Percentiles rank a stretch among this genome's conserved stretches.
Conservation (phyloP, 2,113 vertebrate species). For the Loxodonta africana region DNA sequence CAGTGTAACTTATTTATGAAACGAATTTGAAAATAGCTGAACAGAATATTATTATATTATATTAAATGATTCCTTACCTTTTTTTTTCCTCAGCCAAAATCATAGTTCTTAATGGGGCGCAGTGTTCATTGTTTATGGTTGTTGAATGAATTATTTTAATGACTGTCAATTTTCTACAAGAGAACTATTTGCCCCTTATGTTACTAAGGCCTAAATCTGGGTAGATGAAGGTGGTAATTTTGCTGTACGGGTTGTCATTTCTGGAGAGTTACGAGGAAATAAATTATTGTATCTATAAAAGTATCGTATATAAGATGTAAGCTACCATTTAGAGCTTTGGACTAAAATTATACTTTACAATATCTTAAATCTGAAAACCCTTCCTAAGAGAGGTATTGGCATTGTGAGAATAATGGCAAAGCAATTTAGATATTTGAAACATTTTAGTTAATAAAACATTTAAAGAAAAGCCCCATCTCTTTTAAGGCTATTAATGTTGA, state of each 20-base stretch:
- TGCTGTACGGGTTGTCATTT: constrained; percentile 9
- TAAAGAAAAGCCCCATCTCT: constrained; percentile 14
- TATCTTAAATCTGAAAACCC: constrained; percentile 45
- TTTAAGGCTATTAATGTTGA: constrained; percentile 26
- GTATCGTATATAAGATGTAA: constrained; percentile 8
- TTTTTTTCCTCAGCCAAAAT: background rate
- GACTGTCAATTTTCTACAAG: constrained; percentile 44
- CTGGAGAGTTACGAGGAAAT: constrained; percentile 4
- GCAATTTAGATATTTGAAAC: constrained; percentile 54
- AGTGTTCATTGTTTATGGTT: constrained; percentile 30
- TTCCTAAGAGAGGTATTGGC: background rate
- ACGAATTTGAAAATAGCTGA: constrained; percentile 42
- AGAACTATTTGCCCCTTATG: background rate
- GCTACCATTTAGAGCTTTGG: background rate
- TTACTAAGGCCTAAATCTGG: background rate
- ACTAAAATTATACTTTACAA: constrained; percentile 44
- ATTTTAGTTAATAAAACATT: constrained; percentile 27
- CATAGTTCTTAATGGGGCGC: background rate
- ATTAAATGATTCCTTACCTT: constrained; percentile 54
- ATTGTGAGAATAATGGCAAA: constrained; percentile 20
- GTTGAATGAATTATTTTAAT: background rate
- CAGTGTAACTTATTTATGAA: background rate
- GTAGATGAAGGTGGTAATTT: constrained; percentile 1
- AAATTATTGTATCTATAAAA: constrained; percentile 6
- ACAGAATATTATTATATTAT: background rate